A percentile compares a stretch with the other conserved stretches of the same genome.
Evolutionary conservation across 1,140 invertebrate species (phyloP).

Genomic region (Pinna nobilis): DNA sequence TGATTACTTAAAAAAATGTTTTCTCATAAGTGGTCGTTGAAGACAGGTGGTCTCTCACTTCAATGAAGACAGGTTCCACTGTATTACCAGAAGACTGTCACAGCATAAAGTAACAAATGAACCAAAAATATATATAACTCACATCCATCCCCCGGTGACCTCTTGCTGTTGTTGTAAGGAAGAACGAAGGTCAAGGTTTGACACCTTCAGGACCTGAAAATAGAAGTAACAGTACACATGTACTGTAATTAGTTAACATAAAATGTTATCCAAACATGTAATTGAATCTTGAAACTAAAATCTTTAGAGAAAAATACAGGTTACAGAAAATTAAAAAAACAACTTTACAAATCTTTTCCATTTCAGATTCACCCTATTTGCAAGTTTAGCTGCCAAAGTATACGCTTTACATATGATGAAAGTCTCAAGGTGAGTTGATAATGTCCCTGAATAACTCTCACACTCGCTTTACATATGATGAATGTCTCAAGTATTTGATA

Average conservation of each 20-base stretch:
- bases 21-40: background rate
- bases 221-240: background rate
- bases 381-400: no score
- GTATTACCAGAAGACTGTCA: background rate
- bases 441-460: no score
- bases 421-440: constrained; percentile 62
- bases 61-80: no score
- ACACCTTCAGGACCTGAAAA: constrained; percentile 58
- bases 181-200: constrained; percentile 63
- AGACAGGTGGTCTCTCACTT: background rate
- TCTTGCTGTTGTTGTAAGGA: constrained; percentile 54
- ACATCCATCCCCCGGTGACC: constrained; percentile 64
- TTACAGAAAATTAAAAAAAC: no score
- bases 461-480: background rate
- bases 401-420: constrained; percentile 72
- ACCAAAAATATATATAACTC: constrained; percentile 35
- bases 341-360: no score
- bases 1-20: constrained; percentile 11
- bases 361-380: no score
- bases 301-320: no score
- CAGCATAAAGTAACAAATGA: background rate
- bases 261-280: background rate
- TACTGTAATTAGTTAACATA: background rate
- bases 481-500: no score
- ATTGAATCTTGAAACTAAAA: background rate